These are phyloP conservation scores for Alaudala cheleensis DNA, from an alignment of 2,113 vertebrate genomes.

Conservation along the genomic window DNA sequence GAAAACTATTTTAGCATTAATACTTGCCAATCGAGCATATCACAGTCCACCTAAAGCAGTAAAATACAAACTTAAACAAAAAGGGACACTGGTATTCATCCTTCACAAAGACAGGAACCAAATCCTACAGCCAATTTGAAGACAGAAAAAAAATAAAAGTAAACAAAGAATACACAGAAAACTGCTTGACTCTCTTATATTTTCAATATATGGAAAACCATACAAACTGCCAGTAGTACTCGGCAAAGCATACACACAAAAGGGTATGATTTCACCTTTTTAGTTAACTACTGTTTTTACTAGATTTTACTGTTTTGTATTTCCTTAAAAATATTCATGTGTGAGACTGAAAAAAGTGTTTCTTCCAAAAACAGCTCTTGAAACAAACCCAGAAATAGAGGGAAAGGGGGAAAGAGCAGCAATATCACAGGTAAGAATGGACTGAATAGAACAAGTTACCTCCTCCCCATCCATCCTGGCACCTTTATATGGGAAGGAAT, in stretches of 20 bases:
- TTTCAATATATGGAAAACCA: not conserved
- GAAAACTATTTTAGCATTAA: slow-evolving; percentile 25
- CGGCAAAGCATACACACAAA: not conserved
- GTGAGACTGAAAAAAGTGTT: not conserved
- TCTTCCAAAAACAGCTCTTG: not conserved
- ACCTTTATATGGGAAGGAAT: slow-evolving; percentile 14
- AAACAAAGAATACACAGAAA: not conserved
- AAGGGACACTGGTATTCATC: not conserved
- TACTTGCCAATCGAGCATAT: not conserved
- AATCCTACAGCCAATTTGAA: not conserved
- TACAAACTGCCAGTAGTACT: not conserved
- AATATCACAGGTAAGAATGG: not conserved
- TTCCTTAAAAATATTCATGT: not conserved
- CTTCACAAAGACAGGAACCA: not conserved
- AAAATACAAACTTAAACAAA: slow-evolving; percentile 11
- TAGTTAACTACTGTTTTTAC: not conserved
- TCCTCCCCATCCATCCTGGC: not conserved
- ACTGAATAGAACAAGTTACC: not conserved
- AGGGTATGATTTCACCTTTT: not conserved
- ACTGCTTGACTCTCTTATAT: not conserved
- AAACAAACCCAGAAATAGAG: not conserved
- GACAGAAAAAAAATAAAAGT: not conserved
- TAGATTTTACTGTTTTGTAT: not conserved
- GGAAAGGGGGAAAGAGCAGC: not conserved
- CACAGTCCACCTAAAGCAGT: not conserved